Percentiles rank a stretch among this genome's conserved stretches.
Conservation (phyloP, 2,888 invertebrate genomes). For the Scaptomyza tumidula region DNA sequence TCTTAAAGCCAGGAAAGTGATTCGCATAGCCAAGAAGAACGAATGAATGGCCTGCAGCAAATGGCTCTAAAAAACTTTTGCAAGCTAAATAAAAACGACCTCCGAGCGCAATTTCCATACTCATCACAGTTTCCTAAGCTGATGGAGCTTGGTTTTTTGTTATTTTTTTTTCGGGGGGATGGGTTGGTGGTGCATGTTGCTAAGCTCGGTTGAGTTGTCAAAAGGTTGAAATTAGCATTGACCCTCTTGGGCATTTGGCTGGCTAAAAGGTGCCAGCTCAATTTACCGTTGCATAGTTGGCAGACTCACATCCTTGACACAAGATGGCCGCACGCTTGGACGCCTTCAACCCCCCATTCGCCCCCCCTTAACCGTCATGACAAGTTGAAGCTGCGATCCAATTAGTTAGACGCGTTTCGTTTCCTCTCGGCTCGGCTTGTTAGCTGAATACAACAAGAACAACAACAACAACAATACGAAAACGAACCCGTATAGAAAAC, state of each 20-base stretch:
- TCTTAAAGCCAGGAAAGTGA: constrained; percentile 72
- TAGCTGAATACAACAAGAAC: constrained; percentile 48
- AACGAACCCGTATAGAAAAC: constrained; percentile 56
- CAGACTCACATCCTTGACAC: constrained; percentile 56
- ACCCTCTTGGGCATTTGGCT: constrained; percentile 58
- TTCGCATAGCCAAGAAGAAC: constrained; percentile 38
- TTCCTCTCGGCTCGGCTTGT: constrained; percentile 49
- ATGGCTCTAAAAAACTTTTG: not conserved
- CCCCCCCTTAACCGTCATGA: no score
- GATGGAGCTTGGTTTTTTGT: constrained; percentile 1
- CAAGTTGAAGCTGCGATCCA: constrained; percentile 43
- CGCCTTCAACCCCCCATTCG: constrained; percentile 15
- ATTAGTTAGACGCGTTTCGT: constrained; percentile 50
- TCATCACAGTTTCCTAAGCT: constrained; percentile 19
- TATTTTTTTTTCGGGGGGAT: no score
- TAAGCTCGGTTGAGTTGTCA: constrained; percentile 66
- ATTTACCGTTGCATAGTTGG: constrained; percentile 58
- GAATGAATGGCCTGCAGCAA: constrained; percentile 40
- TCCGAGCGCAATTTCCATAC: constrained; percentile 21
- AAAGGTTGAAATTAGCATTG: constrained; percentile 78
- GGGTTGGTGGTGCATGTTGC: not conserved
- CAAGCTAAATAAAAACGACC: not conserved
- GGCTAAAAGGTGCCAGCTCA: constrained; percentile 48
- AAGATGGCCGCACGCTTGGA: constrained; percentile 49
- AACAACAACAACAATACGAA: constrained; percentile 47